phyloP scores from a whole-genome alignment of 2,113 vertebrate genomes.

The Oceanodroma tethys region DNA sequence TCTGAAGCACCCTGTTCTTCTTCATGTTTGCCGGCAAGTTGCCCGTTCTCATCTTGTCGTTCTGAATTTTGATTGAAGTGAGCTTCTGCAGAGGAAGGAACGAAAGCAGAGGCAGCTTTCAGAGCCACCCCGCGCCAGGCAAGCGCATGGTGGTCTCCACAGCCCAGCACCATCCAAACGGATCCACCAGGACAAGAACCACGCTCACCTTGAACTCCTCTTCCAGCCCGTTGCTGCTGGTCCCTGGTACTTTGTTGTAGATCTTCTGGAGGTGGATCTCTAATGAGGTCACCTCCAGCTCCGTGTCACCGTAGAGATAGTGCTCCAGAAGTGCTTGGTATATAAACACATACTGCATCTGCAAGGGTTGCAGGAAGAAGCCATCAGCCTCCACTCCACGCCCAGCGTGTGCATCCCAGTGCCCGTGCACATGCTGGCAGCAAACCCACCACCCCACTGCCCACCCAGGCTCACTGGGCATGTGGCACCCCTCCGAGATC shows the following conservation, averaged over 20 bases:
- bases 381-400: not conserved
- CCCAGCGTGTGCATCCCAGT: rapidly evolving
- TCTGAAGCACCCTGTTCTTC: constrained; percentile 97
- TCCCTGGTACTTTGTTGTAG: constrained; percentile 89
- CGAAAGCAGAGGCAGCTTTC: not conserved
- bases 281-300: constrained; percentile 96
- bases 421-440: rapidly evolving
- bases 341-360: constrained; percentile 99
- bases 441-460: not conserved
- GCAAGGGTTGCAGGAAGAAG: not conserved
- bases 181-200: not conserved
- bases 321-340: constrained; percentile 98
- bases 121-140: not conserved
- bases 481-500: not conserved
- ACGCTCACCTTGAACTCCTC: constrained; percentile 93
- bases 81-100: constrained; percentile 80
- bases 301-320: constrained; percentile 96
- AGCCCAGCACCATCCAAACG: not conserved
- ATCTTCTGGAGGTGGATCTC: constrained; percentile 96
- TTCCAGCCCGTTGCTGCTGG: constrained; percentile 91
- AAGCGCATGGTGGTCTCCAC: rapidly evolving
- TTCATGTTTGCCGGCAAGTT: constrained; percentile 99
- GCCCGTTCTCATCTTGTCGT: constrained; percentile 98
- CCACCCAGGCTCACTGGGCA: rapidly evolving
- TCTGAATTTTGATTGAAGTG: constrained; percentile 99